Conservation (phyloP, 2,888 invertebrate genomes). For the Muscina levida region DNA sequence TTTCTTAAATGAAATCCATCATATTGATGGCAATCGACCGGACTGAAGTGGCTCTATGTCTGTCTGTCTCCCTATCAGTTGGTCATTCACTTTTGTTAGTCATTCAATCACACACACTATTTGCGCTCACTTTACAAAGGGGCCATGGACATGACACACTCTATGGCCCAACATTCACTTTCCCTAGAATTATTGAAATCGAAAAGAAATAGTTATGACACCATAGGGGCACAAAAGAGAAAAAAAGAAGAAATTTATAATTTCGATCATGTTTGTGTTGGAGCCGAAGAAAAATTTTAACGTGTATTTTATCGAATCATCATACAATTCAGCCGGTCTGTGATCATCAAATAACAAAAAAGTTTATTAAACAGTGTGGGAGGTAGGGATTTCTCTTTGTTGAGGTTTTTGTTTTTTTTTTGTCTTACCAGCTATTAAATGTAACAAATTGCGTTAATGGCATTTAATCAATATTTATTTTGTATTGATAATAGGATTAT, state of each 20-base stretch:
- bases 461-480: too few species aligned
- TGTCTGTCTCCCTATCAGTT: neutral
- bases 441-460: too few species aligned
- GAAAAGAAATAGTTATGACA: slow-evolving; percentile 37
- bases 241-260: slow-evolving; percentile 15
- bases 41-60: too few species aligned
- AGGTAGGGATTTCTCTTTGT: neutral
- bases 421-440: too few species aligned
- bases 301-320: too few species aligned
- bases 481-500: too few species aligned
- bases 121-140: neutral
- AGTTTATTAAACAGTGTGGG: too few species aligned
- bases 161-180: slow-evolving; percentile 40
- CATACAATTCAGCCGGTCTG: neutral
- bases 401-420: too few species aligned
- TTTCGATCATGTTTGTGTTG: too few species aligned
- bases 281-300: neutral
- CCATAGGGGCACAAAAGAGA: neutral
- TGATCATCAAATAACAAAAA: neutral
- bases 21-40: too few species aligned
- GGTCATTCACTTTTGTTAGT: too few species aligned
- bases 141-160: neutral
- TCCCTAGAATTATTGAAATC: slow-evolving; percentile 51
- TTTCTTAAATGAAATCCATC: too few species aligned
- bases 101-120: neutral